A percentile compares a stretch with the other conserved stretches of the same genome.
phyloP scores from a whole-genome alignment of 2,888 invertebrate species.

The Drosophila prostipennis region DNA sequence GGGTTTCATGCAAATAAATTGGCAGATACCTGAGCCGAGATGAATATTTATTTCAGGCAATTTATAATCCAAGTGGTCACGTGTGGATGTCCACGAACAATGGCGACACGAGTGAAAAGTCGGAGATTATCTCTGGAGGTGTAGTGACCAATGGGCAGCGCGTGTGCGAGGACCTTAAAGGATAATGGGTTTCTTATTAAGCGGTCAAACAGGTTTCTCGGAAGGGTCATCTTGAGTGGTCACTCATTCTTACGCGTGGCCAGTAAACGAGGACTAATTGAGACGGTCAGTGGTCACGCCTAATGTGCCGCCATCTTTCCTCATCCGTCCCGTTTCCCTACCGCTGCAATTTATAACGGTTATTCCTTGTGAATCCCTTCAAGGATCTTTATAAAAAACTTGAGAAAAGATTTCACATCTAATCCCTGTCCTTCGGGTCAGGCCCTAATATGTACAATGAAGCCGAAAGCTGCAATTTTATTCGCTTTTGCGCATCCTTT shows the following conservation, averaged over 20 bases:
- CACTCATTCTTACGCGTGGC: conserved; percentile 59
- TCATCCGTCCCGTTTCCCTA: not conserved
- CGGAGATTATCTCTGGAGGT: conserved; percentile 53
- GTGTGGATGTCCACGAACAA: conserved; percentile 36
- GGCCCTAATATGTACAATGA: conserved; percentile 30
- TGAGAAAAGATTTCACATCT: conserved; percentile 67
- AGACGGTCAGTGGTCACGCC: conserved; percentile 41
- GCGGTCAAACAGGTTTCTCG: conserved; percentile 64
- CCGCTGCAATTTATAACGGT: conserved; percentile 65
- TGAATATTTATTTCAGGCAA: not conserved
- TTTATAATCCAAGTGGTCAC: conserved; percentile 35
- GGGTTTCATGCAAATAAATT: not conserved
- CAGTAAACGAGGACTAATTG: conserved; percentile 42
- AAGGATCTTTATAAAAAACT: conserved; percentile 24
- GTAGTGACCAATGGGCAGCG: conserved; percentile 69
- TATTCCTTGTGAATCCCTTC: conserved; percentile 47
- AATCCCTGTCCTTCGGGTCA: conserved; percentile 45
- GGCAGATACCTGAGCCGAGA: not conserved
- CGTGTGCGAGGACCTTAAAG: conserved; percentile 40
- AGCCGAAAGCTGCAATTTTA: conserved; percentile 69
- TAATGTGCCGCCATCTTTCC: conserved; percentile 31
- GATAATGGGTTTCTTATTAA: conserved; percentile 49
- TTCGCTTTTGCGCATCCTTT: conserved; percentile 66
- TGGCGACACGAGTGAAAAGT: conserved; percentile 35
- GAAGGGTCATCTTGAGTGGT: conserved; percentile 38